Conservation (phyloP, 2,888 invertebrate species). For the Dexiosoma caninum region DNA sequence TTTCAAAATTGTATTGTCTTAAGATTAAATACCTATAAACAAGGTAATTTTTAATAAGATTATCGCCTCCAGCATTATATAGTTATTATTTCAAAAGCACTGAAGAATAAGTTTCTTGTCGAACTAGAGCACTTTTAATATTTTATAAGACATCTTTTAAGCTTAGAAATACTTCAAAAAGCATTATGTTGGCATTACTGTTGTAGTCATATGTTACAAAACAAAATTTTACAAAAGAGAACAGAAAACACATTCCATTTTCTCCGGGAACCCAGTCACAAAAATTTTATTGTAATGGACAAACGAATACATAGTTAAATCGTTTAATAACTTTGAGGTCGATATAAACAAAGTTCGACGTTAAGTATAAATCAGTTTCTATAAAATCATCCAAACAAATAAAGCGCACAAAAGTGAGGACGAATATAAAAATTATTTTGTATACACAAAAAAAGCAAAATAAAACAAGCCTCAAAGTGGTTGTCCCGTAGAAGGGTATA, state of each 20-base stretch:
- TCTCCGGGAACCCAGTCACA: neutral
- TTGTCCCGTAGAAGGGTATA: neutral
- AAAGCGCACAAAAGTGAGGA: neutral
- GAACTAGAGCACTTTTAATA: too few relatives aligned
- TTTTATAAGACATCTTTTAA: too few relatives aligned
- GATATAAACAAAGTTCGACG: neutral
- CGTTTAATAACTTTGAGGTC: neutral
- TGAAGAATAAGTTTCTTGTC: too few relatives aligned
- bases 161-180: too few relatives aligned
- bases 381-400: neutral
- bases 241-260: conserved; percentile 12
- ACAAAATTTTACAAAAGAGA: neutral
- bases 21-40: too few relatives aligned
- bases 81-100: too few relatives aligned
- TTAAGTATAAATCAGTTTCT: conserved; percentile 9
- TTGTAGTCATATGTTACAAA: neutral
- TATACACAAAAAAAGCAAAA: neutral
- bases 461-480: neutral
- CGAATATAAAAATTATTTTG: neutral
- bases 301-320: neutral
- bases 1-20: too few relatives aligned
- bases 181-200: neutral
- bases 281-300: neutral
- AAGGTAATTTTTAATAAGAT: too few relatives aligned
- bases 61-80: too few relatives aligned